These are phyloP conservation scores for Agapostemon virescens DNA, from an alignment of 2,888 invertebrate species.

Conservation along the genomic window DNA sequence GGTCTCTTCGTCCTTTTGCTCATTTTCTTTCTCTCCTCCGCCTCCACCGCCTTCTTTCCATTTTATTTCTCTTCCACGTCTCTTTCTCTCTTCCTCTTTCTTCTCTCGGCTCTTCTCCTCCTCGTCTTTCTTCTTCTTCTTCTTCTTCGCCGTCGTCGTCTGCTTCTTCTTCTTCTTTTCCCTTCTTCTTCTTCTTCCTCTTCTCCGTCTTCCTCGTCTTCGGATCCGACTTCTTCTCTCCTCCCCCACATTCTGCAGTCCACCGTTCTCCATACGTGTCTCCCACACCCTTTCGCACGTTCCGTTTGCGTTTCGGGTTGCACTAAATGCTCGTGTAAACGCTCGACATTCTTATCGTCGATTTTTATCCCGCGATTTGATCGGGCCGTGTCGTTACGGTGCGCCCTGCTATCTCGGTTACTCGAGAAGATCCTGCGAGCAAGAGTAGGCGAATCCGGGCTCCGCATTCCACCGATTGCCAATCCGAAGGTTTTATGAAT, in stretches of 20 bases:
- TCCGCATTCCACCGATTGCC: neutral
- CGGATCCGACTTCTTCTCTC: conserved; percentile 49
- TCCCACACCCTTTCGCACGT: conserved; percentile 38
- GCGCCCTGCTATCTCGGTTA: conserved; percentile 1
- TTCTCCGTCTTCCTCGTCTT: conserved; percentile 49
- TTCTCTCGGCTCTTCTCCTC: neutral
- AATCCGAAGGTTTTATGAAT: neutral
- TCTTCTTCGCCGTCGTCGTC: neutral
- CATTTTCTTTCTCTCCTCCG: conserved; percentile 31
- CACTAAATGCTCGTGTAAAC: conserved; percentile 49
- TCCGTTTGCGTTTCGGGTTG: conserved; percentile 33
- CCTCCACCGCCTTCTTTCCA: conserved; percentile 43
- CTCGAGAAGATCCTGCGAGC: neutral
- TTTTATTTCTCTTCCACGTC: conserved; percentile 25
- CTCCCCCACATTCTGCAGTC: conserved; percentile 53
- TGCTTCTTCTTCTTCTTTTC: conserved; percentile 36
- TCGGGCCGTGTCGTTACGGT: neutral
- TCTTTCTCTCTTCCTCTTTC: conserved; percentile 21
- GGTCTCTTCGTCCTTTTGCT: conserved; percentile 22
- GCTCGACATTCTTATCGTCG: conserved; percentile 48
- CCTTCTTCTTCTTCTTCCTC: conserved; percentile 20
- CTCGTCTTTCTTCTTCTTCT: too few relatives aligned
- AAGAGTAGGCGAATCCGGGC: neutral
- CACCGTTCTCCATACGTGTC: conserved; percentile 39
- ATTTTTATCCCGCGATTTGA: conserved; percentile 12